phyloP scores from a whole-genome alignment of 2,113 vertebrate species.

The Seriola rivoliana region DNA sequence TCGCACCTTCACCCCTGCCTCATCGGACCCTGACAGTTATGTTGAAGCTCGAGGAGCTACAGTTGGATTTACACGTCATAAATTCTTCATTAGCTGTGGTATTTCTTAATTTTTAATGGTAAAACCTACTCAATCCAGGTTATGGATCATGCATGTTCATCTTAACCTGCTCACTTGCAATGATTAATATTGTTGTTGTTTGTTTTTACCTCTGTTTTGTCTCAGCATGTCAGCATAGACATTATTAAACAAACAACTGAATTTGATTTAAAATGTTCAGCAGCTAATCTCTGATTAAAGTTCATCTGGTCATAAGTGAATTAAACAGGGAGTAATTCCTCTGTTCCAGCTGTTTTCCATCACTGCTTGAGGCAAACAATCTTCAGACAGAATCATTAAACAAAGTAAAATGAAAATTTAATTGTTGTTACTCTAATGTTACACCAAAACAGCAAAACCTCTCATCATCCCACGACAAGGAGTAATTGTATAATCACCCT shows the following conservation, averaged over 20 bases:
- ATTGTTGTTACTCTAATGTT: conserved; percentile 39
- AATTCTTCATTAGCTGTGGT: no score
- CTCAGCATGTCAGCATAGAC: neutral
- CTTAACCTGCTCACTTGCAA: no score
- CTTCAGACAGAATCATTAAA: conserved; percentile 34
- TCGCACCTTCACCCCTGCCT: no score
- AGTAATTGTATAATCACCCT: conserved; percentile 48
- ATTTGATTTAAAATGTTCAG: conserved; percentile 8
- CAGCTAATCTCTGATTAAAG: conserved; percentile 8
- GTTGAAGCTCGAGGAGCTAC: no score
- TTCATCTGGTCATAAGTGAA: neutral
- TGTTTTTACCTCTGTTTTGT: neutral
- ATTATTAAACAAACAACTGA: neutral
- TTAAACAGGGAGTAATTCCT: conserved; percentile 14
- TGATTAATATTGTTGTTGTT: no score
- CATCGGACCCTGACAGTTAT: no score
- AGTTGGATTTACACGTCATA: no score
- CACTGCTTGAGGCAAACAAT: conserved; percentile 8
- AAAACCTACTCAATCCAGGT: no score
- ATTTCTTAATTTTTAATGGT: no score
- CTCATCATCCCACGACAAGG: conserved; percentile 27
- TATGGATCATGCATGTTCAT: no score
- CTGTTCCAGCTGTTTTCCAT: neutral
- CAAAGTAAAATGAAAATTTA: conserved; percentile 17
- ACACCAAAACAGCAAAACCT: conserved; percentile 41